Evolutionary conservation across 1,140 invertebrate genomes (phyloP).

Genomic region (Drosophila tani): DNA sequence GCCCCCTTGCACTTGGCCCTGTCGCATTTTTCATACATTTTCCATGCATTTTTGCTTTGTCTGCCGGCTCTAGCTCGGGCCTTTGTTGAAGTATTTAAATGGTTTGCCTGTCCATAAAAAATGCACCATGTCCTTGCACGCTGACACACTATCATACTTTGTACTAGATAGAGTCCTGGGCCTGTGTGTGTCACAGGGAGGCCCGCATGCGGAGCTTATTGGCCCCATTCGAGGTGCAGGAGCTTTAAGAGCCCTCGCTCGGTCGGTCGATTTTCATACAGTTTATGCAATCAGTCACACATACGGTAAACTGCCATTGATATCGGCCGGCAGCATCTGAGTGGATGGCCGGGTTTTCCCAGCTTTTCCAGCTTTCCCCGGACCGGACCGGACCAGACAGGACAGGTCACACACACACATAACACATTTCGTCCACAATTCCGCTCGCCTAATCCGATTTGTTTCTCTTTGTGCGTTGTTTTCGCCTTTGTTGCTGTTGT

Average conservation of each 20-base stretch:
- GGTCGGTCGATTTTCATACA: constrained; percentile 27
- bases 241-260: constrained; percentile 24
- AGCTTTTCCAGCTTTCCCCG: neutral
- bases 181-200: neutral
- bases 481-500: constrained; percentile 35
- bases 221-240: constrained; percentile 1
- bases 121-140: constrained; percentile 24
- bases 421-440: constrained; percentile 64
- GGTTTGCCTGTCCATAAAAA: constrained; percentile 46
- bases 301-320: constrained; percentile 42
- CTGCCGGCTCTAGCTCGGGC: constrained; percentile 31
- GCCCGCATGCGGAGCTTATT: constrained; percentile 36
- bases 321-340: constrained; percentile 29
- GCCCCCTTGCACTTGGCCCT: constrained; percentile 37
- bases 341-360: neutral
- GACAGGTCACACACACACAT: constrained; percentile 21
- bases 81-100: constrained; percentile 63
- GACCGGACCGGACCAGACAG: neutral
- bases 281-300: constrained; percentile 54
- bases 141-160: constrained; percentile 13
- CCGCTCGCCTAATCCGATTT: constrained; percentile 74
- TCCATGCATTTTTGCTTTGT: constrained; percentile 57
- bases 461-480: constrained; percentile 59
- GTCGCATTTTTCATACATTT: constrained; percentile 62
- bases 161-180: neutral